Conservation (phyloP, 2,888 invertebrate species). For the Cosmopolites sordidus region DNA sequence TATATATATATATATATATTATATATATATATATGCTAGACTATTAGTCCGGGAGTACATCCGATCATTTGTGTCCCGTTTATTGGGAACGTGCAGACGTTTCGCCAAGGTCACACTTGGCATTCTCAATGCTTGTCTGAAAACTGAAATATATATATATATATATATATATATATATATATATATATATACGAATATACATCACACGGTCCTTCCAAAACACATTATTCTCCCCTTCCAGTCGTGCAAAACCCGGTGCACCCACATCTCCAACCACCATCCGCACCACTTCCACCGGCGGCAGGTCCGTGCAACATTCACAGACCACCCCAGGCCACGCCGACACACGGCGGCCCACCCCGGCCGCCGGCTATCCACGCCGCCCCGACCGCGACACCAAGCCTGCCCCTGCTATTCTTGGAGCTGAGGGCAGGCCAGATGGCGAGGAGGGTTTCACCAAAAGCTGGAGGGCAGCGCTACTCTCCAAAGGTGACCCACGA, state of each 20-base stretch:
- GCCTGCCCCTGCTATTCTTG: slow-evolving; percentile 56
- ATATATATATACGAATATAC: too few relatives aligned
- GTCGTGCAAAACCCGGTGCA: slow-evolving; percentile 44
- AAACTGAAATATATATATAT: too few relatives aligned
- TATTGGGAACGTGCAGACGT: too few relatives aligned
- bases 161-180: too few relatives aligned
- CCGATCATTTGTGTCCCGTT: too few relatives aligned
- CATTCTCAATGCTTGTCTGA: too few relatives aligned
- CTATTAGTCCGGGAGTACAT: too few relatives aligned
- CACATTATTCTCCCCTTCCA: slow-evolving; percentile 34
- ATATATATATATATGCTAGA: too few relatives aligned
- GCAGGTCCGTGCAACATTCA: slow-evolving; percentile 56
- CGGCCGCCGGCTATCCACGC: slow-evolving; percentile 55
- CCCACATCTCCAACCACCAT: slow-evolving; percentile 47
- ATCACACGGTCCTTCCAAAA: not conserved
- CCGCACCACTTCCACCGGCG: slow-evolving; percentile 56
- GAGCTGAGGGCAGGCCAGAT: slow-evolving; percentile 62
- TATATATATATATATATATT: too few relatives aligned
- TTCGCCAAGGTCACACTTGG: too few relatives aligned
- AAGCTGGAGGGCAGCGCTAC: slow-evolving; percentile 62
- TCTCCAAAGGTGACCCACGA: slow-evolving; percentile 55
- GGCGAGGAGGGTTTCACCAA: slow-evolving; percentile 63
- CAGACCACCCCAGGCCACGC: slow-evolving; percentile 57
- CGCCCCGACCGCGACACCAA: slow-evolving; percentile 50
- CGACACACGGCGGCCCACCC: slow-evolving; percentile 57